phyloP scores from a whole-genome alignment of 2,113 vertebrate genomes.

The Brachionichthys hirsutus region DNA sequence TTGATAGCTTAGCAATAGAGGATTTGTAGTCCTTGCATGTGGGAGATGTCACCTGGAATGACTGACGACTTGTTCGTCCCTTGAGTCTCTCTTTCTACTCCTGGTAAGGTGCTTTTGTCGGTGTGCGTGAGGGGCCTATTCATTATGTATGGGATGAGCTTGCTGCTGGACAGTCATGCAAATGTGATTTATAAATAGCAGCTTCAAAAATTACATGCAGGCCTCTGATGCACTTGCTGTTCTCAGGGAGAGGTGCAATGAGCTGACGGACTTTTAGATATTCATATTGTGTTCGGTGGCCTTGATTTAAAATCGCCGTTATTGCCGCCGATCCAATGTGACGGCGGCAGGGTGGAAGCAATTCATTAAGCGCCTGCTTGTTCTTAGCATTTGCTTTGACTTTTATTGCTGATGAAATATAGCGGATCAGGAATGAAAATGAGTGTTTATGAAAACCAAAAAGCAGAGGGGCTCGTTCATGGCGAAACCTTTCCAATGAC shows the following conservation, averaged over 20 bases:
- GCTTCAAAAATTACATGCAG: constrained; percentile 37
- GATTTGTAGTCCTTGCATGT: background rate
- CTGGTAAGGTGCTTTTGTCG: constrained; percentile 29
- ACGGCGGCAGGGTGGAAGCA: constrained; percentile 30
- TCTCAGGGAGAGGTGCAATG: constrained; percentile 11
- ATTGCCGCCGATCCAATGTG: constrained; percentile 22
- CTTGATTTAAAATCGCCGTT: constrained; percentile 46
- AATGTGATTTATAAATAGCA: constrained; percentile 65
- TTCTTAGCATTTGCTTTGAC: constrained; percentile 36
- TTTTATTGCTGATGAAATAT: constrained; percentile 47
- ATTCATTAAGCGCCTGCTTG: constrained; percentile 33
- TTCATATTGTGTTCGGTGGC: constrained; percentile 16
- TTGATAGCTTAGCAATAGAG: constrained; percentile 6
- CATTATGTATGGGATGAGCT: constrained; percentile 49
- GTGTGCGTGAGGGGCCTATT: constrained; percentile 30
- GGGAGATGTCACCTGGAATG: background rate
- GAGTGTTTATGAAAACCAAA: constrained; percentile 34
- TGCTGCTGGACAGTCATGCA: constrained; percentile 54
- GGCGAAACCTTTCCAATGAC: constrained; percentile 31
- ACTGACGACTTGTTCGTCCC: constrained; percentile 2
- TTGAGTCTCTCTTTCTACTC: constrained; percentile 14
- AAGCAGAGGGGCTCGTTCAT: constrained; percentile 30
- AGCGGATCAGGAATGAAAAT: constrained; percentile 43
- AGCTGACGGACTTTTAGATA: constrained; percentile 23
- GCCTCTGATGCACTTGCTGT: constrained; percentile 24